Percentiles rank a stretch among this genome's conserved stretches.
These are phyloP conservation scores for Dendrophyllia cribrosa DNA, from an alignment of 64 coral and sea anemone genomes.

Conservation along the genomic window DNA sequence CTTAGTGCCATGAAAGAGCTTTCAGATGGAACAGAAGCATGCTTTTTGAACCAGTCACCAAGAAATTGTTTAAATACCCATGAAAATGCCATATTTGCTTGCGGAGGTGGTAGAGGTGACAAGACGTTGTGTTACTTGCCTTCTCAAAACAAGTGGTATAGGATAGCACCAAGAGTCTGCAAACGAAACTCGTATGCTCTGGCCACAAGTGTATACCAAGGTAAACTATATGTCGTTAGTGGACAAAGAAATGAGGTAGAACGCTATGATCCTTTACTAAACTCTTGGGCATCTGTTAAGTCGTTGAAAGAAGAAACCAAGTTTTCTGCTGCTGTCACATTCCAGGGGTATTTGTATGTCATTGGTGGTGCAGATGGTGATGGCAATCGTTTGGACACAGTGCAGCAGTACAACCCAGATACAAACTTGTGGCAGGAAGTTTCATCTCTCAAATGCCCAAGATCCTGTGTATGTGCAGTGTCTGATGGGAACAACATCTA, in stretches of 20 bases:
- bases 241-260: background rate
- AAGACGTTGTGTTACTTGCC: slow-evolving; percentile 34
- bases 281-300: slow-evolving; percentile 6
- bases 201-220: background rate
- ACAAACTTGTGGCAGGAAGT: slow-evolving; percentile 41
- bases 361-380: slow-evolving; percentile 55
- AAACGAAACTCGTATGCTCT: background rate
- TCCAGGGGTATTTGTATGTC: slow-evolving; percentile 48
- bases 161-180: background rate
- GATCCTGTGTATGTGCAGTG: slow-evolving; percentile 60
- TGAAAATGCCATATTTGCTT: slow-evolving; percentile 18
- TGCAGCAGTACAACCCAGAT: slow-evolving; percentile 37
- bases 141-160: slow-evolving; percentile 20
- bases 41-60: background rate
- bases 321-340: slow-evolving; percentile 26
- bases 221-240: slow-evolving; percentile 1
- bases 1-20: background rate
- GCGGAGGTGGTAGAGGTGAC: background rate
- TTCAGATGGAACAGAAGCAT: background rate
- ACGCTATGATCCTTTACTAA: slow-evolving; percentile 1
- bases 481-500: slow-evolving; percentile 63
- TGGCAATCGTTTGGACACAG: background rate
- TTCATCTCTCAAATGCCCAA: slow-evolving; percentile 17
- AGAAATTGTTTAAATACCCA: background rate
- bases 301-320: background rate